phyloP scores from a whole-genome alignment of 1,140 invertebrate genomes.

The Heliconius hermathena region DNA sequence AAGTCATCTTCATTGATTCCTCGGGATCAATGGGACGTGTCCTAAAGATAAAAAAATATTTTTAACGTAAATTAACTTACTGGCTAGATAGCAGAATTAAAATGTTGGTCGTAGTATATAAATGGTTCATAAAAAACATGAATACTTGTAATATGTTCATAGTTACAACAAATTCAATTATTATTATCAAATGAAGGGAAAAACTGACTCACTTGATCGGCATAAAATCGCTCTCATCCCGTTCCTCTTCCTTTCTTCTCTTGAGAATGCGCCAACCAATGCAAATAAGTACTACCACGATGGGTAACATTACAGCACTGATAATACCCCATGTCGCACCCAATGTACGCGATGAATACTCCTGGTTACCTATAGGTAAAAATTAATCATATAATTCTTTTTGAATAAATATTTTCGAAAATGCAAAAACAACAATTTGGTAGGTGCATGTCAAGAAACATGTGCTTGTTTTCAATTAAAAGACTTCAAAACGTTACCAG shows the following conservation, averaged over 20 bases:
- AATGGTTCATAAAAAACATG: too few species aligned
- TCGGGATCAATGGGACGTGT: slow-evolving; percentile 66
- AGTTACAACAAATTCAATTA: neutral
- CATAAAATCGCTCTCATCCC: slow-evolving; percentile 76
- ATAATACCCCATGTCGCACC: slow-evolving; percentile 90
- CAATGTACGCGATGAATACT: slow-evolving; percentile 88
- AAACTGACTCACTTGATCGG: slow-evolving; percentile 57
- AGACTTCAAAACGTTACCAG: too few species aligned
- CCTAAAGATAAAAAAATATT: slow-evolving; percentile 38
- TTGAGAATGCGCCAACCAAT: slow-evolving; percentile 83
- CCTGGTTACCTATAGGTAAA: slow-evolving; percentile 85
- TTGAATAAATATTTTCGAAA: too few species aligned
- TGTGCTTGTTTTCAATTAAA: too few species aligned
- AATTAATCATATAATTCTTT: too few species aligned
- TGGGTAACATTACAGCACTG: slow-evolving; percentile 87
- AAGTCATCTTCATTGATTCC: slow-evolving; percentile 69
- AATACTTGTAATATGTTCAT: too few species aligned
- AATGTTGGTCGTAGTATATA: too few species aligned
- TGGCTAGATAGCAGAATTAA: too few species aligned
- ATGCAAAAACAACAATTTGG: too few species aligned
- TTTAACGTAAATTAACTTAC: neutral
- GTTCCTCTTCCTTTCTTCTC: slow-evolving; percentile 80
- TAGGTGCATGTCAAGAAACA: too few species aligned
- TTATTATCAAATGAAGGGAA: neutral
- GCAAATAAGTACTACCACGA: slow-evolving; percentile 87